These are phyloP conservation scores for Apeira syringaria DNA, from an alignment of 2,888 invertebrate species.

Conservation along the genomic window DNA sequence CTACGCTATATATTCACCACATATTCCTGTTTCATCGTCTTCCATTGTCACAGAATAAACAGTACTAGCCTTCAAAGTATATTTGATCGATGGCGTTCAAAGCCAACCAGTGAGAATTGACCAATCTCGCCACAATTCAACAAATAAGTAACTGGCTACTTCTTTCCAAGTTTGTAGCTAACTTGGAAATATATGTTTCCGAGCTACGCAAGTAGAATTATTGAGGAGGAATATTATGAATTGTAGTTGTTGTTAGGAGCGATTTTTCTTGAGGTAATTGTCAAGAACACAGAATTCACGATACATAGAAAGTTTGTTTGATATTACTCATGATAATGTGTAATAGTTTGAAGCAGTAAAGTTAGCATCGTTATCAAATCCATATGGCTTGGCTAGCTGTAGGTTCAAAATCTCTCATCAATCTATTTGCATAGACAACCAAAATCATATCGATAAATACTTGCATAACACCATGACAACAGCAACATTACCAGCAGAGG, in stretches of 20 bases:
- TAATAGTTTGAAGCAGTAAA: too few relatives aligned
- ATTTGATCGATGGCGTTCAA: slow-evolving; percentile 11
- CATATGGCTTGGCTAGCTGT: too few relatives aligned
- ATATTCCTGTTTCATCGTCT: slow-evolving; percentile 5
- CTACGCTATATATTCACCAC: not conserved
- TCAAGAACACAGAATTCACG: too few relatives aligned
- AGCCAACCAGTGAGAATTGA: not conserved
- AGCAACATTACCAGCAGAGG: too few relatives aligned
- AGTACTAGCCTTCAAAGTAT: slow-evolving; percentile 12
- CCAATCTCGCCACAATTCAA: slow-evolving; percentile 6
- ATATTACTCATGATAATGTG: too few relatives aligned
- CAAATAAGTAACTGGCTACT: not conserved
- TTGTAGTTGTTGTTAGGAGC: not conserved
- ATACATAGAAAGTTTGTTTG: too few relatives aligned
- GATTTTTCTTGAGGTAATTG: too few relatives aligned
- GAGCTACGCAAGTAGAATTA: not conserved
- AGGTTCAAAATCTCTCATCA: too few relatives aligned
- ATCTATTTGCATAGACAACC: too few relatives aligned
- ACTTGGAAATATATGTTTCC: not conserved
- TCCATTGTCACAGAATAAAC: slow-evolving; percentile 12
- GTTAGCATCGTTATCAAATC: too few relatives aligned
- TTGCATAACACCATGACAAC: too few relatives aligned
- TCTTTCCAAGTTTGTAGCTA: not conserved
- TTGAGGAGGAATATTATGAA: not conserved
- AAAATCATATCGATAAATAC: too few relatives aligned